A percentile compares a stretch with the other conserved stretches of the same genome.
Conservation (phyloP, 1,140 invertebrate species). For the Anthonomus grandis region DNA sequence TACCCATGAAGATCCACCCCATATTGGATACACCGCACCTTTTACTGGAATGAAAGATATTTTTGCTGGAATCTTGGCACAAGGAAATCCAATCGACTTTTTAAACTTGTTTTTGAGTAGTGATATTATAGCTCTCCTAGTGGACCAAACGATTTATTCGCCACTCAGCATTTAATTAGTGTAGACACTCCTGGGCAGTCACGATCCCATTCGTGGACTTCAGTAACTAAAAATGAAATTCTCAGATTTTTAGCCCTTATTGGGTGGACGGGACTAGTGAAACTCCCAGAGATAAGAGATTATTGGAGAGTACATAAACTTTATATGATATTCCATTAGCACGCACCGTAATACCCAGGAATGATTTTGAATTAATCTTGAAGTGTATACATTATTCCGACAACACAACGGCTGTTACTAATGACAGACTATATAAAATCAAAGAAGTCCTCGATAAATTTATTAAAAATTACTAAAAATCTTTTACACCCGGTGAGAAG, state of each 20-base stretch:
- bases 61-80: too few relatives aligned
- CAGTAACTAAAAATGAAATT: background rate
- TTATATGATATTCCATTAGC: background rate
- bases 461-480: constrained; percentile 1
- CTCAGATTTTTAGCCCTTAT: too few relatives aligned
- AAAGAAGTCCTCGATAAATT: constrained; percentile 10
- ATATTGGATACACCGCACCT: too few relatives aligned
- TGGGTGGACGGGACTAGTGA: background rate
- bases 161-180: too few relatives aligned
- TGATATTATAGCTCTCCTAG: background rate
- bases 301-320: background rate
- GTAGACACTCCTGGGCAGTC: background rate
- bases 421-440: background rate
- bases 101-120: background rate
- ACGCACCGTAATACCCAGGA: background rate
- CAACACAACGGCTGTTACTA: background rate
- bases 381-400: too few relatives aligned
- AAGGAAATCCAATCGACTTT: too few relatives aligned
- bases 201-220: background rate
- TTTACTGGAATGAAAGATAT: too few relatives aligned
- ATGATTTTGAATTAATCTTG: background rate
- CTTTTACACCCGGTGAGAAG: background rate
- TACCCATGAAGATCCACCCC: too few relatives aligned
- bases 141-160: background rate
- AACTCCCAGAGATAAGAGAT: background rate